Conservation (phyloP, 2,113 vertebrate species). For the Atrichornis clamosus region DNA sequence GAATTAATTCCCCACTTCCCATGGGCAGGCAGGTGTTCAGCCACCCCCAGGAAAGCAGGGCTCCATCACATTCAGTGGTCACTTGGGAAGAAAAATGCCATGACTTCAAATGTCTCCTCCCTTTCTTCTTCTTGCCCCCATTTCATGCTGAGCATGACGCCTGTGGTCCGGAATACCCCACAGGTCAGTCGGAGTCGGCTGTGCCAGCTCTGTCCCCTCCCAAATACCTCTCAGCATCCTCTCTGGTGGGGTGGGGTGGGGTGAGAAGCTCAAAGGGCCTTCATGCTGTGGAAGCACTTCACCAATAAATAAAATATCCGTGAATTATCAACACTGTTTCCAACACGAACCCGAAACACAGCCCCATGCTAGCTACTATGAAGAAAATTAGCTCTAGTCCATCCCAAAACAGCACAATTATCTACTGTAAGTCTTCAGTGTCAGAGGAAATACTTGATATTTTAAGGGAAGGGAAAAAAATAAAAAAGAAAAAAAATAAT, state of each 20-base stretch:
- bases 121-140: neutral
- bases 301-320: neutral
- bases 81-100: neutral
- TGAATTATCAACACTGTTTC: neutral
- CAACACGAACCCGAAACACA: neutral
- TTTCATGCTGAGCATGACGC: neutral
- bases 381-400: neutral
- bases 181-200: neutral
- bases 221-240: neutral
- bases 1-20: neutral
- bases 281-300: neutral
- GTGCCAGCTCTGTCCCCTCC: neutral
- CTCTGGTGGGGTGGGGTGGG: neutral
- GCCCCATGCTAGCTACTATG: neutral
- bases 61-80: neutral
- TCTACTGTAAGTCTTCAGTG: neutral
- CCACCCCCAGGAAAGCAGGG: neutral
- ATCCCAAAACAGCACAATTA: neutral
- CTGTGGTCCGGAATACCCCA: neutral
- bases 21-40: neutral
- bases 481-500: neutral
- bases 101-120: neutral
- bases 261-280: neutral
- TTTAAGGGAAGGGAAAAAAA: neutral
- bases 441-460: neutral